phyloP scores from a whole-genome alignment of 2,113 vertebrate genomes.

The Phoxinus phoxinus region DNA sequence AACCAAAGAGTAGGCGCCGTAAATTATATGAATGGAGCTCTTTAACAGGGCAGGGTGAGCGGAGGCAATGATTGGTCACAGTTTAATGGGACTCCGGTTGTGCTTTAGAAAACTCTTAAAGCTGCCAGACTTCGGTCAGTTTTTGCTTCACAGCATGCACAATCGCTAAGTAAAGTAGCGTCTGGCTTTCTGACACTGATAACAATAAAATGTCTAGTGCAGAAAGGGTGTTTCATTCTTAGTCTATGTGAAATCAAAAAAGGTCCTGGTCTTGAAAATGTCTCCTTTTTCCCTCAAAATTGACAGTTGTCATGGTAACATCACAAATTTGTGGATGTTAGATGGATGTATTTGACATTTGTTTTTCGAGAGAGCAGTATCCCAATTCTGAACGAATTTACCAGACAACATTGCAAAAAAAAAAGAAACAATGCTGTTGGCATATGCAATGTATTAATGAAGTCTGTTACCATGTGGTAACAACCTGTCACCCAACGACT shows the following conservation, averaged over 20 bases:
- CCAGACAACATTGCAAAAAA: neutral
- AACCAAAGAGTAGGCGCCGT: conserved; percentile 8
- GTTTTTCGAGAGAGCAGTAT: neutral
- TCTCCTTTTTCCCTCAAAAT: too few species aligned
- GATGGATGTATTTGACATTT: neutral
- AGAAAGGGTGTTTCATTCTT: neutral
- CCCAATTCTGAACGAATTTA: neutral
- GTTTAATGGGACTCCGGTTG: conserved; percentile 40
- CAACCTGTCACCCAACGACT: neutral
- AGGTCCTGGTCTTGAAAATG: neutral
- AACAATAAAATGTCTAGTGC: conserved; percentile 15
- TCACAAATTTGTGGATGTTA: neutral
- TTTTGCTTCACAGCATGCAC: conserved; percentile 35
- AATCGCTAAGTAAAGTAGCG: conserved; percentile 25
- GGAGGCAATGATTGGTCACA: conserved; percentile 41
- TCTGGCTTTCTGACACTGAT: conserved; percentile 28
- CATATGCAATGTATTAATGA: neutral
- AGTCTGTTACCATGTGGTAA: neutral
- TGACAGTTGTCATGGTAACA: neutral
- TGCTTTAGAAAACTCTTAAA: conserved; percentile 46
- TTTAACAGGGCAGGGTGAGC: conserved; percentile 27
- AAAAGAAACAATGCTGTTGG: neutral
- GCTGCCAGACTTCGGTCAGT: conserved; percentile 9
- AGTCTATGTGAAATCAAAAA: neutral
- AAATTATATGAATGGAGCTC: conserved; percentile 34